Percentiles rank a stretch among this genome's conserved stretches.
Conservation (phyloP, 1,140 invertebrate genomes). For the Plectrocnemia conspersa region DNA sequence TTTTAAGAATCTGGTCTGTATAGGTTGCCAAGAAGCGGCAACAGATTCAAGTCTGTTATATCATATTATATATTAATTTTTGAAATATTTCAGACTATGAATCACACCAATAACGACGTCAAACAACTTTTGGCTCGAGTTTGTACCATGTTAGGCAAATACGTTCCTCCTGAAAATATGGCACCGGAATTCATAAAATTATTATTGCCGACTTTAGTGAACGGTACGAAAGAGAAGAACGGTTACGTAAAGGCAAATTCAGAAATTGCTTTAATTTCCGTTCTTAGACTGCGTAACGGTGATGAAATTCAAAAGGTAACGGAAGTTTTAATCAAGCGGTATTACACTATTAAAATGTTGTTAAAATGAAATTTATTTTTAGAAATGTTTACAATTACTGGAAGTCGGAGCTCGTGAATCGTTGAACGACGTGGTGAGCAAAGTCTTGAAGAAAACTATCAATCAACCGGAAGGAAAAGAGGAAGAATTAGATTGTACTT, state of each 20-base stretch:
- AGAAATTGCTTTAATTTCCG: conserved; percentile 82
- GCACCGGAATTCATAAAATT: conserved; percentile 70
- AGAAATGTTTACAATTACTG: conserved; percentile 70
- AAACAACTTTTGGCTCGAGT: conserved; percentile 87
- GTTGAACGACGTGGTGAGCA: conserved; percentile 80
- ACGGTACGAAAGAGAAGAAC: conserved; percentile 97
- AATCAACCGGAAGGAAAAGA: conserved; percentile 74
- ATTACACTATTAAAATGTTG: no score
- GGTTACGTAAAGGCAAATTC: conserved; percentile 89
- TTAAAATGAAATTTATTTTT: no score
- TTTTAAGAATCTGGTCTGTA: no score
- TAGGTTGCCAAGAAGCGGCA: no score
- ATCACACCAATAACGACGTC: conserved; percentile 88
- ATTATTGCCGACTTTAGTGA: conserved; percentile 85
- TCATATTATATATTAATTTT: conserved; percentile 13
- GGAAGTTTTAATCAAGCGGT: conserved; percentile 9
- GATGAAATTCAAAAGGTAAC: conserved; percentile 71
- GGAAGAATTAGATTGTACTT: conserved; percentile 87
- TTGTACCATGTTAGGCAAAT: conserved; percentile 66
- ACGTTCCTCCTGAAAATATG: conserved; percentile 55
- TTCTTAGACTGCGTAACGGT: conserved; percentile 74
- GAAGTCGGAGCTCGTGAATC: conserved; percentile 85
- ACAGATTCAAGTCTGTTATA: conserved; percentile 1
- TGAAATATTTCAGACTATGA: conserved; percentile 76
- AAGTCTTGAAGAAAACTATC: conserved; percentile 70